Evolutionary conservation across 2,113 vertebrate species (phyloP).

Genomic region (Indicator maculatus): DNA sequence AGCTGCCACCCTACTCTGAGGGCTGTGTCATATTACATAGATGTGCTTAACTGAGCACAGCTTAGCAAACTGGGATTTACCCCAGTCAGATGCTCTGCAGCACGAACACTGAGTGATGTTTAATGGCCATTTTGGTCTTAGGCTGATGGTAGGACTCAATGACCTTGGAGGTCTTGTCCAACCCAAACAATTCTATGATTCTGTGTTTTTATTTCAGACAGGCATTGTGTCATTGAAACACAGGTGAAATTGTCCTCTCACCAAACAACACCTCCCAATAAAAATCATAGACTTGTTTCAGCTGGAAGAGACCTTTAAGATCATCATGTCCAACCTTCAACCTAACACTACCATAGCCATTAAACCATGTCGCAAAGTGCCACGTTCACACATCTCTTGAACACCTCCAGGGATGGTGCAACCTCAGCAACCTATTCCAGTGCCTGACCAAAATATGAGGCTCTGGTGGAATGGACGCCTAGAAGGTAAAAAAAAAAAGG

Average conservation of each 20-base stretch:
- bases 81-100: background rate
- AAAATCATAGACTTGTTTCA: no score
- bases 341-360: no score
- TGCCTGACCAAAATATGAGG: background rate
- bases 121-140: no score
- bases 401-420: no score
- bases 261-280: accelerated
- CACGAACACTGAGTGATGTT: background rate
- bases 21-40: background rate
- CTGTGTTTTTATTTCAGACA: background rate
- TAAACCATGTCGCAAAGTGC: no score
- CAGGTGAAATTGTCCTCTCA: background rate
- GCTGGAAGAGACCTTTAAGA: no score
- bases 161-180: no score
- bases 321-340: no score
- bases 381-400: no score
- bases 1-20: background rate
- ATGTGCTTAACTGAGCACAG: background rate
- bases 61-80: background rate
- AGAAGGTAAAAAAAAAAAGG: background rate
- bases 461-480: background rate
- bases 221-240: background rate
- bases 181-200: no score
- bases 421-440: no score
- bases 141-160: no score